Evolutionary conservation across 2,888 invertebrate species (phyloP).

Genomic region (Drosophila picticornis): DNA sequence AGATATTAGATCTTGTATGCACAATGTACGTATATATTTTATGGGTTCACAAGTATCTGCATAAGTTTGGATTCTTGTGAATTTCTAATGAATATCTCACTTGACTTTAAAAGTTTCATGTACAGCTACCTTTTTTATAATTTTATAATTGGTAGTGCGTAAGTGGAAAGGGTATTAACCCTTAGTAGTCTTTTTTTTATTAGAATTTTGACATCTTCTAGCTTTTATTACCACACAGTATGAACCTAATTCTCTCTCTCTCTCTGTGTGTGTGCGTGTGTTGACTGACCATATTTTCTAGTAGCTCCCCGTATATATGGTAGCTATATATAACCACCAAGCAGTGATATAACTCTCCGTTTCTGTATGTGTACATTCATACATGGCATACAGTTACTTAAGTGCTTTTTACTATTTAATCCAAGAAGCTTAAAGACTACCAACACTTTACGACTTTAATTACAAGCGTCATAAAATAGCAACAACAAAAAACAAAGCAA

Average conservation of each 20-base stretch:
- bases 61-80: neutral
- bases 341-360: slow-evolving; percentile 17
- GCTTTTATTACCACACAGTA: slow-evolving; percentile 19
- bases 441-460: slow-evolving; percentile 68
- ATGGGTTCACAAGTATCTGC: neutral
- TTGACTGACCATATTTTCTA: slow-evolving; percentile 5
- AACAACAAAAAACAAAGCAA: slow-evolving; percentile 24
- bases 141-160: neutral
- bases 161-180: slow-evolving; percentile 37
- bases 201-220: slow-evolving; percentile 15
- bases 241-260: neutral
- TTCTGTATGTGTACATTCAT: slow-evolving; percentile 6
- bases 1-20: neutral
- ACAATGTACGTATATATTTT: neutral
- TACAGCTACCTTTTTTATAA: slow-evolving; percentile 16
- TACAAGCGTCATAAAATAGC: slow-evolving; percentile 52
- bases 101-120: neutral
- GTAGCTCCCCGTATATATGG: slow-evolving; percentile 4
- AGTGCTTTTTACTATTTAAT: slow-evolving; percentile 53
- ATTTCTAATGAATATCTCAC: neutral
- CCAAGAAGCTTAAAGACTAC: slow-evolving; percentile 51
- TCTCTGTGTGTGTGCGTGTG: neutral
- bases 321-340: neutral
- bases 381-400: slow-evolving; percentile 46
- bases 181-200: slow-evolving; percentile 1